These are phyloP conservation scores for Oxyruncus cristatus DNA, from an alignment of 2,113 vertebrate genomes.

Conservation along the genomic window DNA sequence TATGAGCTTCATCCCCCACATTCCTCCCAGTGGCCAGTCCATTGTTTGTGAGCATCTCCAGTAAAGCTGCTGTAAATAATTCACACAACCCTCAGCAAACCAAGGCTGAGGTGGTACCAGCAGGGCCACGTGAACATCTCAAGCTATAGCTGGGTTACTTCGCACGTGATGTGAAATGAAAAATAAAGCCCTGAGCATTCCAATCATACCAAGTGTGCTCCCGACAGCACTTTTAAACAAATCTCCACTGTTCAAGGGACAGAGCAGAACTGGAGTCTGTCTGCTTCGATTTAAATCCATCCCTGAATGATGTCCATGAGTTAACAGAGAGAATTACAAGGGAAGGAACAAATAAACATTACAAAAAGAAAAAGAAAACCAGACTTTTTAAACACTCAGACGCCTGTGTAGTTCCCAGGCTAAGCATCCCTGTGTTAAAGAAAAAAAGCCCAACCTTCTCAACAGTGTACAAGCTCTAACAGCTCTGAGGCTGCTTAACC, in stretches of 20 bases:
- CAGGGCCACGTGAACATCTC: neutral
- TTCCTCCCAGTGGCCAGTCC: neutral
- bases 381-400: slow-evolving; percentile 54
- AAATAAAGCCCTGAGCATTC: slow-evolving; percentile 66
- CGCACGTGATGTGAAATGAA: neutral
- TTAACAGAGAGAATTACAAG: slow-evolving; percentile 47
- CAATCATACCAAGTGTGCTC: slow-evolving; percentile 54
- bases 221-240: slow-evolving; percentile 49
- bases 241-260: slow-evolving; percentile 11
- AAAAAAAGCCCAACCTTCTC: neutral
- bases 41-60: slow-evolving; percentile 1
- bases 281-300: slow-evolving; percentile 57
- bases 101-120: neutral
- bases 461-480: neutral
- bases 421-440: neutral
- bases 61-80: neutral
- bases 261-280: slow-evolving; percentile 55
- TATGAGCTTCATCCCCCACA: neutral
- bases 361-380: slow-evolving; percentile 43
- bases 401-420: slow-evolving; percentile 24
- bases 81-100: neutral
- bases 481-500: neutral
- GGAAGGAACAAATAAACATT: slow-evolving; percentile 68
- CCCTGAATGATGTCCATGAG: slow-evolving; percentile 53
- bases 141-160: neutral